Evolutionary conservation across 2,797 vertebrate genomes (phyloP), one percentile per base, ranked within the genome.

Genomic region (Coccyzus lansbergi): DNA sequence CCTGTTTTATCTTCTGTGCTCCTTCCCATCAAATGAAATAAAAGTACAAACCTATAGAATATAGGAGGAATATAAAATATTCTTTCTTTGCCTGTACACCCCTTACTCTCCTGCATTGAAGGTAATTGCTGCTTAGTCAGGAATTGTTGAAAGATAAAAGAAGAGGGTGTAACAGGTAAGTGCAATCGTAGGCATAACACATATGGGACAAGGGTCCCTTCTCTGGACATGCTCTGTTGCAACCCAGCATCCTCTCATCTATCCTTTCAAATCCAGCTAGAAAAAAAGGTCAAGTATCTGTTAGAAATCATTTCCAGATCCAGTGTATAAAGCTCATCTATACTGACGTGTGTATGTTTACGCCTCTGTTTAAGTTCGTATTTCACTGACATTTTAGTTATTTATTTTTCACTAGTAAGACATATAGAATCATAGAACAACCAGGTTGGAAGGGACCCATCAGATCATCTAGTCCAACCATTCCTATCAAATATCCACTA

Each of bases 81-180:
- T 75, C 26, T 46, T 63, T 34, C 58, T 67, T 55, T 56, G 60
- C 46, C 64, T 36, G 46, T 28, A 58, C 12, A 36, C 6, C n/a
- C 42, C 71, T 83, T 26, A 22, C 46, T 88, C 86, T 42, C 68
- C 81, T 40, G 55, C 65, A 15, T 48, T 51, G 42, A 92, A 80
- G 48, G 53, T 29, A 90, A 77, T 15, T 76, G 65, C 46, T 85
- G 14, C 56, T 55, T 70, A 76, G 53, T 21, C 51, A 72, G 59
- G 52, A 92, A 91, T 52, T 78, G 38, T 28, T 71, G 69, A 65
- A 69, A 80, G 86, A 78, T 21, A 85, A 78, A 21, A 68, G n/a
- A 75, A 52, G 60, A 2, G 71, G 63, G 25, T 58, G 34, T 42
- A 83, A 64, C 10, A 86, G 58, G 24, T 18, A 79, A 81, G 28